Conservation (phyloP, 1,140 invertebrate genomes). For the Monomorium pharaonis region DNA sequence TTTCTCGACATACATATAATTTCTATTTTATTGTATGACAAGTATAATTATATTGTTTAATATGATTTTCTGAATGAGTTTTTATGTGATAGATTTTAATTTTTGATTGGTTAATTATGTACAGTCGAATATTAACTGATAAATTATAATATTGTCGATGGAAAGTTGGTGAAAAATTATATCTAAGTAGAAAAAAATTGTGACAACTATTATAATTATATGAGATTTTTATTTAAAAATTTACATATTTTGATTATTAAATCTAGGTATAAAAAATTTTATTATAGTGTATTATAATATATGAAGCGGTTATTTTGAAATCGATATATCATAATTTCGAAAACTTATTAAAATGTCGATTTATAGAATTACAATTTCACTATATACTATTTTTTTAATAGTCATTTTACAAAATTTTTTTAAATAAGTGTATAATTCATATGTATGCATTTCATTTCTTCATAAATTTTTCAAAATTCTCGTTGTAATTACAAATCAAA, state of each 20-base stretch:
- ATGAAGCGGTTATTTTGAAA: not conserved
- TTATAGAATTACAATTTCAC: not conserved
- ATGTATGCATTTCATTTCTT: not conserved
- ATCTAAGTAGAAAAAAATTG: not conserved
- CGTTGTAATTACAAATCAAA: not conserved
- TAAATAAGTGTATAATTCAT: not conserved
- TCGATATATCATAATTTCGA: not conserved
- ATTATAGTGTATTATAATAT: not conserved
- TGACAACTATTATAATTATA: not conserved
- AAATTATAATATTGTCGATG: not conserved
- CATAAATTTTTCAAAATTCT: not conserved
- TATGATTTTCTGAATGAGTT: not conserved
- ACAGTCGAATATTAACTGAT: not conserved
- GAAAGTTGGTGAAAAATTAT: too few relatives aligned
- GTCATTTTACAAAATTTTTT: not conserved
- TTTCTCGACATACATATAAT: not conserved
- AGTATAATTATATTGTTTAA: not conserved
- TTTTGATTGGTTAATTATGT: not conserved
- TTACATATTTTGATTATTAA: not conserved
- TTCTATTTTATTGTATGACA: not conserved
- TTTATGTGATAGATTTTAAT: not conserved
- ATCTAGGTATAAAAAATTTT: not conserved
- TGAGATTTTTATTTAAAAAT: slow-evolving; percentile 15
- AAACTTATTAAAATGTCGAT: not conserved
- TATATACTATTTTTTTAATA: not conserved